Evolutionary conservation across 2,797 vertebrate species (phyloP).

Genomic region (Muraenolepis orangiensis): DNA sequence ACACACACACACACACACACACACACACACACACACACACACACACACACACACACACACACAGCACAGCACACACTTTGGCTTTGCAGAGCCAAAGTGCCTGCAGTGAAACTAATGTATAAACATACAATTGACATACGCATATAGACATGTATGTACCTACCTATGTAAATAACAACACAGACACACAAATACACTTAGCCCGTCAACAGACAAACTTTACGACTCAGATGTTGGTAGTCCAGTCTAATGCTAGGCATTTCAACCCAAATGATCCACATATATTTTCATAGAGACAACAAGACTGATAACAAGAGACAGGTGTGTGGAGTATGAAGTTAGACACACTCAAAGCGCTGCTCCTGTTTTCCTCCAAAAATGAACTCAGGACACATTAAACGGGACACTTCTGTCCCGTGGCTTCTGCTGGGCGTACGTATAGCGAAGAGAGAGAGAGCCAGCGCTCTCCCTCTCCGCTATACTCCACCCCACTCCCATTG

Average conservation of each 20-base stretch:
- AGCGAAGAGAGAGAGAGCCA: slow-evolving; percentile 36
- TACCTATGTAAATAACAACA: neutral
- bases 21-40: slow-evolving; percentile 8
- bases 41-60: neutral
- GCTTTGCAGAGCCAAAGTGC: neutral
- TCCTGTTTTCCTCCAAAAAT: no score
- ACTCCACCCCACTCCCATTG: slow-evolving; percentile 61
- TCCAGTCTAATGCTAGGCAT: neutral
- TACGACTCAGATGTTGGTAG: neutral
- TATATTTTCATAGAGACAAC: neutral
- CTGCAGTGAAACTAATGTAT: neutral
- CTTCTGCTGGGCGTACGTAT: neutral
- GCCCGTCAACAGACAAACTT: neutral
- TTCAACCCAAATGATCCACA: no score
- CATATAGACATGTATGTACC: neutral
- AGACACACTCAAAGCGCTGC: neutral
- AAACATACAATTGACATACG: neutral
- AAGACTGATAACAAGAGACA: neutral
- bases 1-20: slow-evolving; percentile 6
- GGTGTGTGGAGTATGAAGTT: neutral
- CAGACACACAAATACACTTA: neutral
- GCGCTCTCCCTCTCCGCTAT: neutral
- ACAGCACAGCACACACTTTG: neutral
- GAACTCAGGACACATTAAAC: neutral
- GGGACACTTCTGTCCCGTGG: neutral